Conservation (phyloP, 2,888 invertebrate species). For the Dermolepida albohirtum region DNA sequence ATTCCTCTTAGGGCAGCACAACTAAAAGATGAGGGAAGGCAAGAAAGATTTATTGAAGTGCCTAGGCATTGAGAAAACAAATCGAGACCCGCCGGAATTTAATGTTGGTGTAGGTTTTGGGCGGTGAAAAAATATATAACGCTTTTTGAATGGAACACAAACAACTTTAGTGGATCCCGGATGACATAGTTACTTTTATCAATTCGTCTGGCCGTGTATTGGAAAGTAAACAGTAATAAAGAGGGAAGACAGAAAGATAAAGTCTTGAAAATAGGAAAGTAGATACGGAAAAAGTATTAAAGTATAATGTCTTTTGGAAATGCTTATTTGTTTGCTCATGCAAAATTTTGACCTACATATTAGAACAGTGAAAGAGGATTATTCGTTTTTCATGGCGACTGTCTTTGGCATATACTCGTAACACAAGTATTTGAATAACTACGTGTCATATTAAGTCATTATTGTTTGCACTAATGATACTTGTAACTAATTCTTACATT, state of each 20-base stretch:
- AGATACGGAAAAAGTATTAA: background rate
- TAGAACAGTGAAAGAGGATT: no score
- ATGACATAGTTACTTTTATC: constrained; percentile 24
- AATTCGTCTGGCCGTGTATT: constrained; percentile 8
- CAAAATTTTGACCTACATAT: no score
- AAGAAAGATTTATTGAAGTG: constrained; percentile 23
- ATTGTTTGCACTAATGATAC: no score
- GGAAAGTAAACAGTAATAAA: constrained; percentile 25
- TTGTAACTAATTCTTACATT: no score
- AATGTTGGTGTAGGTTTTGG: constrained; percentile 13
- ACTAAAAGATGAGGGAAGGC: constrained; percentile 7
- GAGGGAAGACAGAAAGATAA: constrained; percentile 10
- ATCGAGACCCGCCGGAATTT: constrained; percentile 15
- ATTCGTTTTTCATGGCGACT: no score
- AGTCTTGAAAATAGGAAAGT: background rate
- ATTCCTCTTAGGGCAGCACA: constrained; percentile 12
- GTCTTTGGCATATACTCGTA: no score
- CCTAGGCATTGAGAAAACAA: constrained; percentile 24
- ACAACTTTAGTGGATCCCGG: constrained; percentile 27
- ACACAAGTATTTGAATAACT: no score
- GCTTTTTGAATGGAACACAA: constrained; percentile 23
- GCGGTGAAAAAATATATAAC: constrained; percentile 12
- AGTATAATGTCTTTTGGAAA: no score
- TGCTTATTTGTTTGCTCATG: no score
- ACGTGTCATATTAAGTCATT: no score